Percentiles rank a stretch among this genome's conserved stretches.
These are phyloP conservation scores for Bombus cullumanus DNA, from an alignment of 1,140 invertebrate genomes.

Conservation along the genomic window DNA sequence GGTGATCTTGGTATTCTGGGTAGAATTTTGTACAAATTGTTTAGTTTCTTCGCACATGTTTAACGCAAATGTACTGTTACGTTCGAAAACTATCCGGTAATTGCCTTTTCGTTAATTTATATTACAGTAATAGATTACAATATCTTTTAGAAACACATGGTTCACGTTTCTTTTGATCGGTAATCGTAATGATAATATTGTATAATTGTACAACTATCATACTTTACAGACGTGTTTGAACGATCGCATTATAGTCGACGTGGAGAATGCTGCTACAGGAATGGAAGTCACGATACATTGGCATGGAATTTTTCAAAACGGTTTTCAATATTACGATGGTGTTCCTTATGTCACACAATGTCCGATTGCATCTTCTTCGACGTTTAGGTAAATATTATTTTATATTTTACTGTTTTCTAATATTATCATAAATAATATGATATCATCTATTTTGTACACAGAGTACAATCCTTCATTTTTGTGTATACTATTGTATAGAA, in stretches of 20 bases:
- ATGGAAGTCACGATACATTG: constrained; percentile 94
- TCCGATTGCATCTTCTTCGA: constrained; percentile 92
- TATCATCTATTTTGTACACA: background rate
- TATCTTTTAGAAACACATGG: no score
- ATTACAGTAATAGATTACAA: no score
- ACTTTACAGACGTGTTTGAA: constrained; percentile 90
- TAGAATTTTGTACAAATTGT: no score
- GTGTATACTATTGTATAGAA: constrained; percentile 80
- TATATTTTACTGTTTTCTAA: constrained; percentile 33
- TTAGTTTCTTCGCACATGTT: no score
- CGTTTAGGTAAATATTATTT: constrained; percentile 86
- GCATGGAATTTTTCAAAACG: constrained; percentile 92
- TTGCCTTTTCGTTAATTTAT: no score
- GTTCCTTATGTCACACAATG: constrained; percentile 96
- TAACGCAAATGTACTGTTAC: no score
- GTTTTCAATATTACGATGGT: constrained; percentile 94
- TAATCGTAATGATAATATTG: no score
- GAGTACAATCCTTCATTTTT: background rate
- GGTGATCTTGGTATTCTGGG: no score
- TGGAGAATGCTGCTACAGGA: constrained; percentile 91
- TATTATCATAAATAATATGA: background rate
- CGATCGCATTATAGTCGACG: constrained; percentile 93
- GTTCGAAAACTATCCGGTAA: no score
- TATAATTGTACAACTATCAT: background rate
- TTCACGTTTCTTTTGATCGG: no score